phyloP scores from a whole-genome alignment of 2,888 invertebrate species.

The Limnephilus marmoratus region DNA sequence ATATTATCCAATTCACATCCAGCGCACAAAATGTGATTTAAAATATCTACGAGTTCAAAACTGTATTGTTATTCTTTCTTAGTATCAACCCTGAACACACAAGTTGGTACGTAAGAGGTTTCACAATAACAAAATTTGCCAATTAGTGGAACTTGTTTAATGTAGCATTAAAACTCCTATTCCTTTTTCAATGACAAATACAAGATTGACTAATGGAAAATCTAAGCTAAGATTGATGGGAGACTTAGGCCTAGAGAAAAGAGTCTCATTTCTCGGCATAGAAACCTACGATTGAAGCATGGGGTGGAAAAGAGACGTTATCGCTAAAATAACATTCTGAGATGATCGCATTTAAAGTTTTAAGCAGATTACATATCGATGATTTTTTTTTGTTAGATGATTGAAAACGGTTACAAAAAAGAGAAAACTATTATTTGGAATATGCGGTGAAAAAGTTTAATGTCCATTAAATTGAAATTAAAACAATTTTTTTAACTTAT shows the following conservation, averaged over 20 bases:
- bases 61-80: neutral
- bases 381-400: too few species aligned
- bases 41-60: neutral
- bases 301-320: too few species aligned
- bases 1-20: neutral
- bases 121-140: neutral
- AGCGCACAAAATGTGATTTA: too few species aligned
- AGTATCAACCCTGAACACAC: neutral
- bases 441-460: too few species aligned
- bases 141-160: neutral
- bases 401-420: too few species aligned
- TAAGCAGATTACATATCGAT: too few species aligned
- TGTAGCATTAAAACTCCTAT: neutral
- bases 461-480: too few species aligned
- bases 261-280: neutral
- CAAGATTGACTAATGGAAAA: neutral
- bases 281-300: too few species aligned
- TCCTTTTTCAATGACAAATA: neutral
- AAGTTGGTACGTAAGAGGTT: neutral
- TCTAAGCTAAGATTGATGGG: neutral
- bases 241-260: neutral
- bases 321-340: too few species aligned
- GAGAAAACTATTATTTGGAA: too few species aligned
- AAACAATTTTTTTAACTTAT: too few species aligned
- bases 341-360: too few species aligned